Evolutionary conservation across 2,888 invertebrate species (phyloP), one percentile per base, ranked within the genome.

Genomic region (Elysia crispata): DNA sequence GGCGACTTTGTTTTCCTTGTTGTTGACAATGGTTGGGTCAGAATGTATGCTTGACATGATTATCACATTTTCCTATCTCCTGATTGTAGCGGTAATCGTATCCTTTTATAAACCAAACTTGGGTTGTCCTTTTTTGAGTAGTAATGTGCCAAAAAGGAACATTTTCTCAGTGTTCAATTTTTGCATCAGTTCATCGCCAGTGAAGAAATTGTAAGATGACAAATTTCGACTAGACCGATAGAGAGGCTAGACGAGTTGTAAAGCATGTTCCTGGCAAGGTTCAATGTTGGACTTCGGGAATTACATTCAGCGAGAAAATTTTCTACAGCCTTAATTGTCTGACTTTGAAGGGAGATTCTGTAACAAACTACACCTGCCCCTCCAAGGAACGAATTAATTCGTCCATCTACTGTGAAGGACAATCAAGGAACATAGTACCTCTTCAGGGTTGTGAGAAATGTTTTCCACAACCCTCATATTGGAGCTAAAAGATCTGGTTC

Each of bases 1-100:
- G 84, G 80, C 54, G 80, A 77, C 30, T 28, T 80, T 76, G n/a
- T 67, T 76, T 8, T 25, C 1, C 11, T 33, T 57, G 13, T 30
- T n/a, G 8, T 31, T 41, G 28, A 28, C 76, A 33, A 67, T 64
- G n/a, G 76, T 41, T 18, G 33, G 20, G 50, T 76, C 66, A 25
- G 25, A 64, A 49, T 76, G 76, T 66, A 76, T 76, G 25, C 41
- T 76, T 33, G 64, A 64, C 66, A 76, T 33, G 0, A 76, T 66
- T 1, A 66, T 64, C 0, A 66, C 66, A 50, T 66, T 66, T 1
- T 28, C 66, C 66, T 30, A 15, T 66, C 25, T 66, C 66, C 18
- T 11, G 6, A 23, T 23, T 11, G 3, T 30, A 15, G 18, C 3
- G 66, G 66, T 66, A n/a, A n/a, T n/a, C n/a, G n/a, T n/a, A n/a